Base-by-base conservation (phyloP, 2,888 invertebrate species). In the Rotaria sp. region DNA sequence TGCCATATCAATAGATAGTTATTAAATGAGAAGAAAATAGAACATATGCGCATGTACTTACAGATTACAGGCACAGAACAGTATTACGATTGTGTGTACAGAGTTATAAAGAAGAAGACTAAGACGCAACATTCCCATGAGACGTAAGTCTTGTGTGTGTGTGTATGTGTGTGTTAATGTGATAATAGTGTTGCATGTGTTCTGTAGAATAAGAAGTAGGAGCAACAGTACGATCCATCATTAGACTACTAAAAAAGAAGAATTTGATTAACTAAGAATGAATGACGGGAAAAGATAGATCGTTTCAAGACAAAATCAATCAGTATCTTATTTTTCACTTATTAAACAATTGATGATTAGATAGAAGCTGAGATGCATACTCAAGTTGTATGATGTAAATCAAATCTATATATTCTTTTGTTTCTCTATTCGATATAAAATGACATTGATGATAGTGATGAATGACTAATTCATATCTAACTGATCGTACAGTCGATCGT, bases 301-400 rank as follows among this genome's bases (percentile, higher is more conserved):
- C 67, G 67, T 67, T 35, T 67, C 30, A 67, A 67, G 67, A 67
- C 67, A 67, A 21, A 67, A 67, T 35, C 67, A 67, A 67, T 67
- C 35, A 67, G 18, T 67, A 67, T 38, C 67, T 67, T 67, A 67
- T 67, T 67, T 67, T 67, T 35, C 67, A 67, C 67, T 35, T 35
- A 67, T 67, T 67, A 67, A 67, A 15, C 67, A 67, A 67, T 67
- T 13, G 67, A 30, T 67, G 35, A 67, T 67, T 7, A 67, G 21
- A 67, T 13, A 67, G 67, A 35, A 21, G 35, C 67, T 18, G 3
- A 35, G 35, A 67, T 67, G 67, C 67, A 21, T 67, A 67, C 21
- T 35, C 21, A 35, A 67, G 21, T 67, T 67, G 3, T 4, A 67
- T 67, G 35, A 67, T 67, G 15, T 18, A 67, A 67, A 67, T 35